These are phyloP conservation scores for Synergus japonicus DNA, from an alignment of 2,888 invertebrate genomes.

Conservation along the genomic window DNA sequence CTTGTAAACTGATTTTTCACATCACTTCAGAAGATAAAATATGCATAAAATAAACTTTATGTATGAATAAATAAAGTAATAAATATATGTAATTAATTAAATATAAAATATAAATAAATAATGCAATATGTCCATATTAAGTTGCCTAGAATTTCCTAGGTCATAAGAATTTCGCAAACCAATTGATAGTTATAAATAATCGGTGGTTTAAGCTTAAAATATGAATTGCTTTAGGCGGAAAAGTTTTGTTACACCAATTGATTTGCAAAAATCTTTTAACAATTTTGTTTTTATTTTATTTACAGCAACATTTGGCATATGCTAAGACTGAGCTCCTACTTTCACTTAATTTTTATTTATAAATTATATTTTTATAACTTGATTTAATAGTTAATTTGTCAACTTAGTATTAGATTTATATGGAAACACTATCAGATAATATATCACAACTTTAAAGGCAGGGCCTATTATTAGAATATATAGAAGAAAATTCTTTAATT, in stretches of 20 bases:
- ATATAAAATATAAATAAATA: background rate
- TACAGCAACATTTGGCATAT: constrained; percentile 26
- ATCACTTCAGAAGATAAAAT: too few species aligned
- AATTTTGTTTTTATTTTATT: constrained; percentile 12
- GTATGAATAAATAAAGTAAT: background rate
- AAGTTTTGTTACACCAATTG: background rate
- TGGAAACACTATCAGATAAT: constrained; percentile 11
- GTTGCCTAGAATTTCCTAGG: background rate
- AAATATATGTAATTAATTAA: constrained; percentile 15
- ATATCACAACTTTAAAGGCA: constrained; percentile 1
- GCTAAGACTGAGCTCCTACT: constrained; percentile 8
- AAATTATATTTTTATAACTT: background rate
- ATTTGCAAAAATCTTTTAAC: background rate
- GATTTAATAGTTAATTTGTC: background rate
- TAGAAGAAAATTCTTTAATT: background rate
- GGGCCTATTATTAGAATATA: background rate
- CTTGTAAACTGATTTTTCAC: too few species aligned
- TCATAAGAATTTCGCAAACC: background rate
- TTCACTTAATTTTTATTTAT: background rate
- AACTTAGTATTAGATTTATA: background rate
- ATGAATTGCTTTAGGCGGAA: background rate
- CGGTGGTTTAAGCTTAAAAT: background rate
- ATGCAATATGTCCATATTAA: background rate
- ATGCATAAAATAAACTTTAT: background rate
- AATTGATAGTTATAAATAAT: background rate